Conservation (phyloP, 2,888 invertebrate genomes). For the Lapara coniferarum region DNA sequence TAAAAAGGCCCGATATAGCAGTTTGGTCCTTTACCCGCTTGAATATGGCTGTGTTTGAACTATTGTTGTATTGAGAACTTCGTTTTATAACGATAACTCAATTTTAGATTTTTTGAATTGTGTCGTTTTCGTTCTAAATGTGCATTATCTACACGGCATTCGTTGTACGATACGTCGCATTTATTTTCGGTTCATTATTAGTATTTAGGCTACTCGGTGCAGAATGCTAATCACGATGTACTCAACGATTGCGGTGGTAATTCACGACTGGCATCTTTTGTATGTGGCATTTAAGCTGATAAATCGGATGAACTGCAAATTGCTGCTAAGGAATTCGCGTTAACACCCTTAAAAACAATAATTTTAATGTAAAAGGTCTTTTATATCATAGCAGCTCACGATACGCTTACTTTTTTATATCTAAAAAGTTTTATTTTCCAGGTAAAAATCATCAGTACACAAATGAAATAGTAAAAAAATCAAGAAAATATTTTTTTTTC, state of each 20-base stretch:
- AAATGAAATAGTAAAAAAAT: background rate
- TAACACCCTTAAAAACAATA: conserved; percentile 25
- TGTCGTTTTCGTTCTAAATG: too few relatives aligned
- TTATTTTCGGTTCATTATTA: background rate
- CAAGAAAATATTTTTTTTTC: background rate
- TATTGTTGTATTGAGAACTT: too few relatives aligned
- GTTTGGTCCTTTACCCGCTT: too few relatives aligned
- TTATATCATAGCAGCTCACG: too few relatives aligned
- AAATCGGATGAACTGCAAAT: conserved; percentile 32
- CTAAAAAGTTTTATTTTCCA: background rate
- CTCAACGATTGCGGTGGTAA: conserved; percentile 57
- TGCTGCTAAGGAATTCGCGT: conserved; percentile 40
- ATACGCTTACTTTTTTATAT: too few relatives aligned
- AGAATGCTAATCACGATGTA: conserved; percentile 49
- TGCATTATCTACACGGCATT: too few relatives aligned
- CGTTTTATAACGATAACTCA: too few relatives aligned
- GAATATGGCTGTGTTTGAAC: too few relatives aligned
- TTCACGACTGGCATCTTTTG: conserved; percentile 62
- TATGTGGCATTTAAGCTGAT: conserved; percentile 9
- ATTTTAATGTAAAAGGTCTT: background rate
- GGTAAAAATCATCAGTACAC: background rate
- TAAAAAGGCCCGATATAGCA: too few relatives aligned
- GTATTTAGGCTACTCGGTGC: background rate
- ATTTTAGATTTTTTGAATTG: too few relatives aligned
- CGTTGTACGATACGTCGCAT: too few relatives aligned